phyloP scores from a whole-genome alignment of 2,113 vertebrate genomes.

The Anguilla japonica region DNA sequence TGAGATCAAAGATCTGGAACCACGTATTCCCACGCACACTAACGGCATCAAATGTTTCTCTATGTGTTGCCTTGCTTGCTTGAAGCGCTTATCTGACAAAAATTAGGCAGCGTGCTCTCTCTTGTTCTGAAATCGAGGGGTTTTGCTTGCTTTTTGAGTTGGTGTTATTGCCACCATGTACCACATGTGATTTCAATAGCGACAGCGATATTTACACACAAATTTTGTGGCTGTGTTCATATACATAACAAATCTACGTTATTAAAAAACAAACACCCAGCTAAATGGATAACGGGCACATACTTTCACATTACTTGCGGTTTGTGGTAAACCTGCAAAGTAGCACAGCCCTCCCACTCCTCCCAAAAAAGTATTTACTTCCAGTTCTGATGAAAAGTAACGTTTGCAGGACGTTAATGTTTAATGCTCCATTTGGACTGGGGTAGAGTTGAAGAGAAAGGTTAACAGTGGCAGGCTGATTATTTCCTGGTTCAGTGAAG shows the following conservation, averaged over 20 bases:
- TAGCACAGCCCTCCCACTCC: background rate
- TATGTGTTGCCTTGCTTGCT: too few relatives aligned
- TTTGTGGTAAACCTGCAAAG: background rate
- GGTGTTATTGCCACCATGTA: background rate
- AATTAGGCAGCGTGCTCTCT: background rate
- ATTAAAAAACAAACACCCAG: background rate
- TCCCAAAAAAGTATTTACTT: background rate
- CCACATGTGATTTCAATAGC: background rate
- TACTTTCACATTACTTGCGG: background rate
- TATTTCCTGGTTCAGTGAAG: conserved; percentile 46
- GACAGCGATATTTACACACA: background rate
- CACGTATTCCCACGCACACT: background rate
- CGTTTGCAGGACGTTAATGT: background rate
- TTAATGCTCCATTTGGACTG: background rate
- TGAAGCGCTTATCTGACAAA: background rate
- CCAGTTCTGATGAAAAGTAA: background rate
- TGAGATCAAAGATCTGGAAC: background rate
- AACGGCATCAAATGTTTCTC: too few relatives aligned
- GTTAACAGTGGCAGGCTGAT: conserved; percentile 31
- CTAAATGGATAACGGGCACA: background rate
- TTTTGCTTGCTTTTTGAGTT: background rate
- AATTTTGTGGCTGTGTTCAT: background rate
- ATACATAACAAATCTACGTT: background rate
- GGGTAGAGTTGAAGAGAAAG: conserved; percentile 2
- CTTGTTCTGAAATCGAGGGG: background rate